Percentiles rank a stretch among this genome's conserved stretches.
These are phyloP conservation scores for Cyclura pinguis DNA, from an alignment of 2,797 vertebrate genomes.

Conservation along the genomic window DNA sequence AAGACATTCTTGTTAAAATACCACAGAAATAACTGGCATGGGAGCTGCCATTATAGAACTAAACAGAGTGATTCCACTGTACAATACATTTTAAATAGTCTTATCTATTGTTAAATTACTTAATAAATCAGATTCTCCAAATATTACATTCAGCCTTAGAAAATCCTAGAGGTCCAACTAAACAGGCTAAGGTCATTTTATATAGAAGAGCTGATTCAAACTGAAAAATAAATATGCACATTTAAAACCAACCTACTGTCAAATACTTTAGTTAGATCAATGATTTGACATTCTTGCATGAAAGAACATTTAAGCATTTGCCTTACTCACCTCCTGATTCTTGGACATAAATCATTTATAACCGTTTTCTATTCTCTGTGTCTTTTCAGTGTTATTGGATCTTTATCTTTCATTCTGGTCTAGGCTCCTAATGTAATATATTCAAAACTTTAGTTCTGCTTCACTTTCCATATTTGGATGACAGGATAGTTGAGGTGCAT, in stretches of 20 bases:
- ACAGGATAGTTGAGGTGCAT: constrained; percentile 39
- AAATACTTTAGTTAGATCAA: constrained; percentile 74
- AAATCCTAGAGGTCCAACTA: constrained; percentile 49
- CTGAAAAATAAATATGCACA: constrained; percentile 66
- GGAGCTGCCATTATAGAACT: not conserved
- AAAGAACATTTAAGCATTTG: constrained; percentile 75
- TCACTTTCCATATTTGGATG: constrained; percentile 58
- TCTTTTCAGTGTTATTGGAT: constrained; percentile 73
- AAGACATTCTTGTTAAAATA: not conserved
- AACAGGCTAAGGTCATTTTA: constrained; percentile 64
- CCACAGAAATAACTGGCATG: not conserved
- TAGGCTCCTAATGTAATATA: constrained; percentile 69
- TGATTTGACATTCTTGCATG: constrained; percentile 77
- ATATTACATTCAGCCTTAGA: constrained; percentile 41
- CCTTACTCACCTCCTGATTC: constrained; percentile 80
- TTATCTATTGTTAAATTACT: constrained; percentile 68
- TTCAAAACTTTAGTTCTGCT: constrained; percentile 54
- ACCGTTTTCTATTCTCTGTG: constrained; percentile 67
- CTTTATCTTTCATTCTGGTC: constrained; percentile 74
- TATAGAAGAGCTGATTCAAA: constrained; percentile 58
- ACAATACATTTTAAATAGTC: constrained; percentile 54
- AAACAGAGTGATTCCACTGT: constrained; percentile 4
- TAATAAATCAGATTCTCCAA: constrained; percentile 64
- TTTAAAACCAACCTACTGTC: constrained; percentile 77
- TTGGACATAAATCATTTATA: constrained; percentile 77